A percentile compares a stretch with the other conserved stretches of the same genome.
These are phyloP conservation scores for Diarsia mendica DNA, from an alignment of 2,888 invertebrate genomes.

Conservation along the genomic window DNA sequence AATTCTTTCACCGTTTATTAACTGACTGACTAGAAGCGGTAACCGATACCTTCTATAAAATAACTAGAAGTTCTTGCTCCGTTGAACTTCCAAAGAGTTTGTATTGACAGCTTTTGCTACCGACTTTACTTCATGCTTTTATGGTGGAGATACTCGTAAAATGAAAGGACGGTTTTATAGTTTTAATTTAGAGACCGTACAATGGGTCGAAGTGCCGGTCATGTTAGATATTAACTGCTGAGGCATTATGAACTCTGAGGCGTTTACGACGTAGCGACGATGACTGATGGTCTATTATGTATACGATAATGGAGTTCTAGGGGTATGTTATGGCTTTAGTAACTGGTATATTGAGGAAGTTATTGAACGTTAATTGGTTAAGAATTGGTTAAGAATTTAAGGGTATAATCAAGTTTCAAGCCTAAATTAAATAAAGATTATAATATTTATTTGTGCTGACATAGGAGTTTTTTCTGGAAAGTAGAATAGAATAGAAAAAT, in stretches of 20 bases:
- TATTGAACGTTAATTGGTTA: background rate
- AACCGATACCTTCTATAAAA: slow-evolving; percentile 2
- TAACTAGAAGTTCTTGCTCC: slow-evolving; percentile 24
- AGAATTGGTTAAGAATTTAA: background rate
- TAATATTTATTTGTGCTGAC: background rate
- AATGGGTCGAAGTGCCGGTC: slow-evolving; percentile 41
- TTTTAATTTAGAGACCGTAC: slow-evolving; percentile 40
- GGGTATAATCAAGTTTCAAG: background rate
- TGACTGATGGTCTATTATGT: slow-evolving; percentile 38
- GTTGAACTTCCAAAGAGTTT: slow-evolving; percentile 20
- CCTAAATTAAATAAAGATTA: background rate
- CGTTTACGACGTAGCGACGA: slow-evolving; percentile 28
- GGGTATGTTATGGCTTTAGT: background rate
- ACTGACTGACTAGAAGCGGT: background rate
- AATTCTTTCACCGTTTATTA: background rate
- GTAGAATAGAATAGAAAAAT: too few relatives aligned
- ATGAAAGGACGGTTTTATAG: slow-evolving; percentile 25
- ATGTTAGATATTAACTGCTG: slow-evolving; percentile 51
- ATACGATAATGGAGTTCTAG: background rate
- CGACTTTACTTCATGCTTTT: slow-evolving; percentile 17
- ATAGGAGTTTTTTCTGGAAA: background rate
- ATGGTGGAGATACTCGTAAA: slow-evolving; percentile 46
- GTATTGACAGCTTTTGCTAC: slow-evolving; percentile 15
- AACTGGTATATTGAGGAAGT: background rate
- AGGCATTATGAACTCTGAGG: slow-evolving; percentile 32